Conservation (phyloP, 2,797 vertebrate genomes). For the Arnoldichthys spilopterus region DNA sequence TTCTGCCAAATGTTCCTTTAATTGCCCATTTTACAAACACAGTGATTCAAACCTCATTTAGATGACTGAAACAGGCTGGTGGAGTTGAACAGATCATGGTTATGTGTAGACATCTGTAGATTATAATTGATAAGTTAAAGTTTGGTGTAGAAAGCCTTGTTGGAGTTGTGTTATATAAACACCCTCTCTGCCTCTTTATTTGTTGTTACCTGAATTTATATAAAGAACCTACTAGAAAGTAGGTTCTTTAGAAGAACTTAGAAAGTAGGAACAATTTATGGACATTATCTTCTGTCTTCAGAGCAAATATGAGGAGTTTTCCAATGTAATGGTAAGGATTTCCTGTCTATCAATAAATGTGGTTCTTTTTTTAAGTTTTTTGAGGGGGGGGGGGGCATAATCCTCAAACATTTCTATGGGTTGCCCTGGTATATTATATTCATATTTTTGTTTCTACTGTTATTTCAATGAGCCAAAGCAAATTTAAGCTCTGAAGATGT, state of each 20-base stretch:
- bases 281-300: conserved; percentile 40
- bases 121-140: not conserved
- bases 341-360: conserved; percentile 33
- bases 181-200: not conserved
- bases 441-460: conserved; percentile 19
- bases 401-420: conserved; percentile 29
- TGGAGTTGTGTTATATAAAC: not conserved
- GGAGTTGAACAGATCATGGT: not conserved
- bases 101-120: not conserved
- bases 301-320: conserved; percentile 38
- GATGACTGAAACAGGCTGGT: not conserved
- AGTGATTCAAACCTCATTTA: conserved; percentile 1
- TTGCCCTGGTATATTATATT: conserved; percentile 5
- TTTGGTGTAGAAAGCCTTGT: not conserved
- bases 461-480: conserved; percentile 36
- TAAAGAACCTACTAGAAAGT: not conserved
- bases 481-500: conserved; percentile 3
- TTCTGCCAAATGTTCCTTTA: conserved; percentile 32
- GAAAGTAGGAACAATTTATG: conserved; percentile 24
- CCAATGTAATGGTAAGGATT: conserved; percentile 30
- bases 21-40: conserved; percentile 29
- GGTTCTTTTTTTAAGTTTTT: conserved; percentile 30
- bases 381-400: not conserved
- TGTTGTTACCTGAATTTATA: not conserved
- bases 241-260: no score